Conservation (phyloP, 2,113 vertebrate species). For the Pygoscelis adeliae region DNA sequence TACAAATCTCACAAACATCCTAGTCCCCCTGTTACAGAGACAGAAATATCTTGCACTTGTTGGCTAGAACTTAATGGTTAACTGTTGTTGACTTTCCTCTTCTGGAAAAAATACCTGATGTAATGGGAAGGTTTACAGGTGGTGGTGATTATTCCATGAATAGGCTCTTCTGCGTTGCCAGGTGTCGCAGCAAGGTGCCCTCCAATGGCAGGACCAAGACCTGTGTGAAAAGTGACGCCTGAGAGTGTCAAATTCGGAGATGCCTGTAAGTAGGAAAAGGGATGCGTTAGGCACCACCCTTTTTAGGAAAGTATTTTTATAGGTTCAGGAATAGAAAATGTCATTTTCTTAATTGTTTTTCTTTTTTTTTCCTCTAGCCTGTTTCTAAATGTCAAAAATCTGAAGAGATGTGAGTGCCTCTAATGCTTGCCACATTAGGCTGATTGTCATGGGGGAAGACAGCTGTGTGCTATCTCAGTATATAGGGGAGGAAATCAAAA, state of each 20-base stretch:
- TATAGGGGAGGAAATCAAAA: background rate
- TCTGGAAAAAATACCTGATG: background rate
- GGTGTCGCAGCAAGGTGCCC: background rate
- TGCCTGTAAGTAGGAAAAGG: background rate
- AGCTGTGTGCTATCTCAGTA: background rate
- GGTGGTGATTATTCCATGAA: background rate
- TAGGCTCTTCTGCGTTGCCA: background rate
- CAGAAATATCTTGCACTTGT: background rate
- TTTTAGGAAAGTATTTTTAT: background rate
- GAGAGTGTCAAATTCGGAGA: background rate
- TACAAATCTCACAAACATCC: background rate
- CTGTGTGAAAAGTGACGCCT: background rate
- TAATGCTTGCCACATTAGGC: background rate
- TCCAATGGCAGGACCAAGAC: background rate
- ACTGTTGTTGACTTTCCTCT: background rate
- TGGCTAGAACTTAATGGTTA: background rate
- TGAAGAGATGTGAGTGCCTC: background rate
- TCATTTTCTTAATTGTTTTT: background rate
- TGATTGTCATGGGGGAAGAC: background rate
- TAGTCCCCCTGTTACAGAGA: background rate
- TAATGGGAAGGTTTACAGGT: background rate
- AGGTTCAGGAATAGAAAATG: background rate
- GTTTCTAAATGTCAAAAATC: background rate
- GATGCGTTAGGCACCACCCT: background rate
- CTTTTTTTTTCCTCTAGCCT: background rate